These are phyloP conservation scores for Rhagonycha lutea DNA, from an alignment of 2,888 invertebrate species.

Conservation along the genomic window DNA sequence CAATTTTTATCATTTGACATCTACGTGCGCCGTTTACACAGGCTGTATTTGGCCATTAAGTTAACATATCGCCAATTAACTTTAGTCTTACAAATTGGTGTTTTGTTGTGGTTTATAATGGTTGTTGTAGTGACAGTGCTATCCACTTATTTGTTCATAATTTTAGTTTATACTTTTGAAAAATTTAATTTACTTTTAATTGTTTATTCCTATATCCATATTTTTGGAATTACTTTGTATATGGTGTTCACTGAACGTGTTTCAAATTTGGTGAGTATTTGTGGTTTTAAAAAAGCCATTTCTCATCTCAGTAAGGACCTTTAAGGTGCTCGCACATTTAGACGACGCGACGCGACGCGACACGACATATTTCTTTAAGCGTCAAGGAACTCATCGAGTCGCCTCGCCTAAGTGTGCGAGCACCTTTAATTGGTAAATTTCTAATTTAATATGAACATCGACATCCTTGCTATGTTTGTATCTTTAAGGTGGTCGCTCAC, in stretches of 20 bases:
- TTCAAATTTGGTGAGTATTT: not conserved
- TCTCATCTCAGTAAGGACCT: too few species aligned
- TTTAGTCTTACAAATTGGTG: not conserved
- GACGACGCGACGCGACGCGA: too few species aligned
- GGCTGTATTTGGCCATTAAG: not conserved
- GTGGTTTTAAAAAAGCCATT: not conserved
- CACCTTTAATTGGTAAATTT: too few species aligned
- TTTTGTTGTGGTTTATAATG: not conserved
- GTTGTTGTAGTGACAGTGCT: not conserved
- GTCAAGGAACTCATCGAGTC: too few species aligned
- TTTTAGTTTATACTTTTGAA: not conserved
- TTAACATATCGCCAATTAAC: not conserved
- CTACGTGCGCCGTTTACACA: not conserved
- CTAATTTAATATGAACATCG: too few species aligned
- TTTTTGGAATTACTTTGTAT: not conserved
- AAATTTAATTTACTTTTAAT: not conserved
- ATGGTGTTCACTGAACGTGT: not conserved
- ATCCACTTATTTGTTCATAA: not conserved
- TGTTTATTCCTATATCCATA: not conserved
- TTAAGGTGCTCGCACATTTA: too few species aligned
- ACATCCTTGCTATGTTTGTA: too few species aligned
- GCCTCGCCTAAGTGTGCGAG: too few species aligned
- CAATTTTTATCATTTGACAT: not conserved
- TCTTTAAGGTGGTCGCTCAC: too few species aligned
- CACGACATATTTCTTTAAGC: too few species aligned